These are phyloP conservation scores for Cybosia mesomella DNA, from an alignment of 2,888 invertebrate genomes.

Conservation along the genomic window DNA sequence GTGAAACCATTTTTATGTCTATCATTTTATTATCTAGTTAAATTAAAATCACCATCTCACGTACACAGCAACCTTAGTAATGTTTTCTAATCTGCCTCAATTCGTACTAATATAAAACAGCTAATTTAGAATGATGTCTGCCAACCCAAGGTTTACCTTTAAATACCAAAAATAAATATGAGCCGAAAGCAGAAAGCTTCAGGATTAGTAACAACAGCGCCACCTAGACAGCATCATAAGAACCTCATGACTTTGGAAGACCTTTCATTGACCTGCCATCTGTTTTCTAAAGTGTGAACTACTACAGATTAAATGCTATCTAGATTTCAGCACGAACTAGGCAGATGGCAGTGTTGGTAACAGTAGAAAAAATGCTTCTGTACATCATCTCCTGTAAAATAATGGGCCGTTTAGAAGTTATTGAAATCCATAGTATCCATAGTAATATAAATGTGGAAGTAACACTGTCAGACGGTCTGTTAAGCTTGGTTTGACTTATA, in stretches of 20 bases:
- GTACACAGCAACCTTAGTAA: slow-evolving; percentile 24
- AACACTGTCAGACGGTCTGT: too few species aligned
- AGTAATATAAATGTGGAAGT: too few species aligned
- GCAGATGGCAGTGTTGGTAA: background rate
- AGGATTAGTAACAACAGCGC: slow-evolving; percentile 49
- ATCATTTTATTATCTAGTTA: background rate
- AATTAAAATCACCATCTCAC: slow-evolving; percentile 21
- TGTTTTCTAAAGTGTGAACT: background rate
- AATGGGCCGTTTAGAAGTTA: too few species aligned
- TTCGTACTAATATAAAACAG: slow-evolving; percentile 52
- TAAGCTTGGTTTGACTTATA: too few species aligned
- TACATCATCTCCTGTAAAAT: too few species aligned
- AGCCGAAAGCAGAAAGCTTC: slow-evolving; percentile 58
- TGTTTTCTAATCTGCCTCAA: slow-evolving; percentile 40
- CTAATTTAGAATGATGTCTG: slow-evolving; percentile 59
- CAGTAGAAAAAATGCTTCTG: background rate
- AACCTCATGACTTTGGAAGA: background rate
- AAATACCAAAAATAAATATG: slow-evolving; percentile 78
- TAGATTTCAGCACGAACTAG: background rate
- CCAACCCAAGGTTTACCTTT: slow-evolving; percentile 63
- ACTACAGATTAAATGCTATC: background rate
- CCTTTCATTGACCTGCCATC: background rate
- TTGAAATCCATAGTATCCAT: too few species aligned
- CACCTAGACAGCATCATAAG: slow-evolving; percentile 55
- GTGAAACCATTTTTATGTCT: background rate